These are phyloP conservation scores for Trematomus bernacchii DNA, from an alignment of 2,797 vertebrate species.

Conservation along the genomic window DNA sequence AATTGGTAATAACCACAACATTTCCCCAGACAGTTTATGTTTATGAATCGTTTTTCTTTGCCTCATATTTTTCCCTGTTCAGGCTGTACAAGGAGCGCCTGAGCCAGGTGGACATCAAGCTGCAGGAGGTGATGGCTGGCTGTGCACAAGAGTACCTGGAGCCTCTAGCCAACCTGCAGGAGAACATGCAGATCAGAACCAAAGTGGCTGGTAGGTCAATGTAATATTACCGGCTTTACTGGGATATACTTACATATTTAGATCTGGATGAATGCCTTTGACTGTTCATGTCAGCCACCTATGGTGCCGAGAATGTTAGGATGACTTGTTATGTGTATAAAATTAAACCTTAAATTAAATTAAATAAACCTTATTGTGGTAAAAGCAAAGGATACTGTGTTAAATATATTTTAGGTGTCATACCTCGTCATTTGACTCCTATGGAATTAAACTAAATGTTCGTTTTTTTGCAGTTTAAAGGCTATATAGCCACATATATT, in stretches of 20 bases:
- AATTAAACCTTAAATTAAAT: too few relatives aligned
- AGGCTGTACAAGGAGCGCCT: conserved; percentile 98
- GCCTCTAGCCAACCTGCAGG: conserved; percentile 96
- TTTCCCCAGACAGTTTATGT: not conserved
- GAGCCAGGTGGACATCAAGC: conserved; percentile 98
- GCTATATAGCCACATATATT: not conserved
- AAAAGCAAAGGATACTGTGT: not conserved
- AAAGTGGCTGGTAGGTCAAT: conserved; percentile 94
- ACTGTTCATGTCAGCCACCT: not conserved
- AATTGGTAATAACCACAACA: not conserved
- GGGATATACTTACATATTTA: not conserved
- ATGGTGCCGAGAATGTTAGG: not conserved
- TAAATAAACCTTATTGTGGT: not conserved
- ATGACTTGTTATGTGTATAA: not conserved
- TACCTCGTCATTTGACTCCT: not conserved
- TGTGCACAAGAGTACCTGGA: conserved; percentile 98
- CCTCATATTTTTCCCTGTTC: conserved; percentile 42
- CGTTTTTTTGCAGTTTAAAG: not conserved
- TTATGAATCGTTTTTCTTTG: not conserved
- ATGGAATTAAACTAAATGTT: too few relatives aligned
- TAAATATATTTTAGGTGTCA: not conserved
- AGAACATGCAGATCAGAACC: conserved; percentile 99
- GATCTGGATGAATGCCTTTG: too few relatives aligned
- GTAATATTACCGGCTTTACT: not conserved
- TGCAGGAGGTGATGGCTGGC: conserved; percentile 97